Evolutionary conservation across 1,140 invertebrate genomes (phyloP).

Genomic region (Drosophila bipectinata): DNA sequence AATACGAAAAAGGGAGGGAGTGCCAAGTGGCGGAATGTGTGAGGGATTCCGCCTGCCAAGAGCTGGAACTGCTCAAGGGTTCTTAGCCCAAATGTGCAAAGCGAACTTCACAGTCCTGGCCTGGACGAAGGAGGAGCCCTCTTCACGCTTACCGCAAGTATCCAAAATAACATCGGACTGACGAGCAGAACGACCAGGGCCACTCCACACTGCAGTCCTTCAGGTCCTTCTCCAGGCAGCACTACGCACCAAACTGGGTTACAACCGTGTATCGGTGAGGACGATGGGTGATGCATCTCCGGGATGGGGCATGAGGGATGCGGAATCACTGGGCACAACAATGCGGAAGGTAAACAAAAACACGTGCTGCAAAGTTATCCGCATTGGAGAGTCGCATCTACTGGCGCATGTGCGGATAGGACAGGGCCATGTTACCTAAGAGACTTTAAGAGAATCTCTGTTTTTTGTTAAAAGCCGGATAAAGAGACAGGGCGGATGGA

Average conservation of each 20-base stretch:
- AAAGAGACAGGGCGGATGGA: conserved; percentile 26
- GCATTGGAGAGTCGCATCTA: conserved; percentile 11
- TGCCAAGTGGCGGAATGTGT: conserved; percentile 22
- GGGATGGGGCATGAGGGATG: conserved; percentile 22
- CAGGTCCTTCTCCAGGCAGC: conserved; percentile 23
- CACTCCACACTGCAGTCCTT: conserved; percentile 46
- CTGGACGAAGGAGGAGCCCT: conserved; percentile 23
- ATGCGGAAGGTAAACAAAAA: conserved; percentile 77
- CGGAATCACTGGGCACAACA: conserved; percentile 60
- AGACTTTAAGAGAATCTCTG: neutral
- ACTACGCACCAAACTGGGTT: conserved; percentile 73
- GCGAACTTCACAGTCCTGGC: conserved; percentile 60
- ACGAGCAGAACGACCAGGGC: conserved; percentile 31
- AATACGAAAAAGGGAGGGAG: neutral
- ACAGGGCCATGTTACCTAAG: neutral
- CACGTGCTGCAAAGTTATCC: conserved; percentile 70
- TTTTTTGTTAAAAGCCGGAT: conserved; percentile 13
- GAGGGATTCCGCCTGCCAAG: conserved; percentile 8
- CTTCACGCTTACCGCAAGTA: conserved; percentile 64
- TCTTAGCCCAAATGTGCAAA: conserved; percentile 76
- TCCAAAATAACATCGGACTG: conserved; percentile 66
- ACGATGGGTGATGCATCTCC: conserved; percentile 13
- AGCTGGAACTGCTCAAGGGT: conserved; percentile 63
- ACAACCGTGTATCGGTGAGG: conserved; percentile 11
- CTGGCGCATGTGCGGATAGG: conserved; percentile 61